Evolutionary conservation across 2,888 invertebrate genomes (phyloP).

Genomic region (Tipula lateralis): DNA sequence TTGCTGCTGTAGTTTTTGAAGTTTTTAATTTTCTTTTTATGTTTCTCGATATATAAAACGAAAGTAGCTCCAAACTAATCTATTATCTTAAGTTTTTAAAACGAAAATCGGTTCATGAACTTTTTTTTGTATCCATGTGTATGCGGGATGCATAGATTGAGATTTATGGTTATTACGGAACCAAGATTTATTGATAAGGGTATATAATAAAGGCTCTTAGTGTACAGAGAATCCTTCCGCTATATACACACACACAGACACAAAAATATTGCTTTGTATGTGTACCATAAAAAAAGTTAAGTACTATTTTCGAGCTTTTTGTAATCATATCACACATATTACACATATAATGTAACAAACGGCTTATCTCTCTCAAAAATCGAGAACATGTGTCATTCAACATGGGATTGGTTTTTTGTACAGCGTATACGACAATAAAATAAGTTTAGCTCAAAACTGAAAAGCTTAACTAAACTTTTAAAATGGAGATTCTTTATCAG

Average conservation of each 20-base stretch:
- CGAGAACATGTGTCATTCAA: not conserved
- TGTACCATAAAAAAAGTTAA: not conserved
- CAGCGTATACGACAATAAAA: not conserved
- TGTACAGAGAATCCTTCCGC: not conserved
- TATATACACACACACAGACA: not conserved
- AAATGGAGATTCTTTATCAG: not conserved
- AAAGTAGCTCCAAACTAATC: not conserved
- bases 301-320: not conserved
- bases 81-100: constrained; percentile 3
- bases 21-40: constrained; percentile 13
- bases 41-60: not conserved
- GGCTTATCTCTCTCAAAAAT: not conserved
- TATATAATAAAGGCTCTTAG: not conserved
- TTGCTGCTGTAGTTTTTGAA: not conserved
- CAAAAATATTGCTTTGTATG: no score
- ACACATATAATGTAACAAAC: not conserved
- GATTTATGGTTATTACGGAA: not conserved
- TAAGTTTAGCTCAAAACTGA: not conserved
- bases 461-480: not conserved
- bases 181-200: constrained; percentile 24
- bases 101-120: not conserved
- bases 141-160: not conserved
- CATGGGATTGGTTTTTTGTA: not conserved
- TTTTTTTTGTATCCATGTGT: not conserved
- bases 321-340: not conserved